Percentiles rank a stretch among this genome's conserved stretches.
Evolutionary conservation across 2,113 vertebrate genomes (phyloP).

Genomic region (Dendrocopos noguchii): DNA sequence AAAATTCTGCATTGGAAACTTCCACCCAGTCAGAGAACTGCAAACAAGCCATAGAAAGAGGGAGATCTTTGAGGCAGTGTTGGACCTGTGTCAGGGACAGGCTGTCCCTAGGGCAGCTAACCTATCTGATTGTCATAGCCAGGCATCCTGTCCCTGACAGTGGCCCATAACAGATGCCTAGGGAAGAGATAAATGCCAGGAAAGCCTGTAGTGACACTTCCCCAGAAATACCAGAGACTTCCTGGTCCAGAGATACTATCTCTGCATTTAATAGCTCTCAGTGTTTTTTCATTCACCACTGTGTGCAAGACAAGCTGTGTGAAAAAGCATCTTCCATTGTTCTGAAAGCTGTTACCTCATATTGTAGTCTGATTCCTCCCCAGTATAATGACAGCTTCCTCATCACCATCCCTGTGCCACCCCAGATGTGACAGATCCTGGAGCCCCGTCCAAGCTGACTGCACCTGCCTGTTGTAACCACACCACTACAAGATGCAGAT

Average conservation of each 20-base stretch:
- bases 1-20: background rate
- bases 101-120: slow-evolving; percentile 5
- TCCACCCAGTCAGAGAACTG: background rate
- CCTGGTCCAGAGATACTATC: slow-evolving; percentile 11
- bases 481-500: background rate
- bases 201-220: slow-evolving; percentile 40
- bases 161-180: background rate
- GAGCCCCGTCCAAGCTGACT: background rate
- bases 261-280: background rate
- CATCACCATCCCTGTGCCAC: background rate
- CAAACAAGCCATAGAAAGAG: background rate
- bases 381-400: background rate
- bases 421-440: background rate
- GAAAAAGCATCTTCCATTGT: background rate
- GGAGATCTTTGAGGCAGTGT: background rate
- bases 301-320: background rate
- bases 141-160: slow-evolving; percentile 24
- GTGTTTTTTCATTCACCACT: background rate
- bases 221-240: slow-evolving; percentile 44
- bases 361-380: background rate
- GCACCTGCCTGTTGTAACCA: background rate
- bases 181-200: slow-evolving; percentile 24
- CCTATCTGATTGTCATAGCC: background rate
- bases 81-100: background rate
- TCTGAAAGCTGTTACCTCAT: background rate